Conservation (phyloP, 23 tunicate genomes). For the Trididemnum miniatum region DNA sequence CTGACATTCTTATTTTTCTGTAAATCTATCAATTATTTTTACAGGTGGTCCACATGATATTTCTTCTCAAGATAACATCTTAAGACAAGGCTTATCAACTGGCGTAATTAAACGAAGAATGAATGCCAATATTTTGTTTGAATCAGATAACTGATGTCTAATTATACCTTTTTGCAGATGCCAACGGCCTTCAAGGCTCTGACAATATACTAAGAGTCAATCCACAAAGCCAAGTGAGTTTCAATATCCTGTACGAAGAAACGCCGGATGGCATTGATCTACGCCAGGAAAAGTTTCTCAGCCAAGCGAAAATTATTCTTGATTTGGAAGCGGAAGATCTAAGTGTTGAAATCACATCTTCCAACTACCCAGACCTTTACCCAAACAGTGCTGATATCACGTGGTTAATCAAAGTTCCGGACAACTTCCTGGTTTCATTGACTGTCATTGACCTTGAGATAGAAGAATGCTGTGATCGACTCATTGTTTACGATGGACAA, state of each 20-base stretch:
- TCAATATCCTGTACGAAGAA: background rate
- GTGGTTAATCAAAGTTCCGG: background rate
- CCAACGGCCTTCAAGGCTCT: too few relatives aligned
- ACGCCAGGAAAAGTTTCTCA: background rate
- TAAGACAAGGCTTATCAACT: too few relatives aligned
- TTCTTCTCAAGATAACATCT: too few relatives aligned
- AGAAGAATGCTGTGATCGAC: background rate
- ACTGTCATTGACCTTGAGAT: background rate
- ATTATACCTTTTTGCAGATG: too few relatives aligned
- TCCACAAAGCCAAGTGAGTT: background rate
- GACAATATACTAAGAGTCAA: background rate
- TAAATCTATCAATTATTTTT: too few relatives aligned
- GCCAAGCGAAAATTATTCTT: background rate
- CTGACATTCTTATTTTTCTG: too few relatives aligned
- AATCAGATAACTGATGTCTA: too few relatives aligned
- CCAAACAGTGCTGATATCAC: background rate
- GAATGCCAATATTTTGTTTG: too few relatives aligned
- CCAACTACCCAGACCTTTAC: background rate
- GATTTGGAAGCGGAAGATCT: background rate
- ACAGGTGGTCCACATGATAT: too few relatives aligned
- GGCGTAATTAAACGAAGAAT: too few relatives aligned
- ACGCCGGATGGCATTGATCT: background rate
- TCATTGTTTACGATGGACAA: background rate
- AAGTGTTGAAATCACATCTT: background rate
- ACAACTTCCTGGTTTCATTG: background rate